Percentiles rank a stretch among this genome's conserved stretches.
phyloP scores from a whole-genome alignment of 2,113 vertebrate species.

The Xiphophorus couchianus region DNA sequence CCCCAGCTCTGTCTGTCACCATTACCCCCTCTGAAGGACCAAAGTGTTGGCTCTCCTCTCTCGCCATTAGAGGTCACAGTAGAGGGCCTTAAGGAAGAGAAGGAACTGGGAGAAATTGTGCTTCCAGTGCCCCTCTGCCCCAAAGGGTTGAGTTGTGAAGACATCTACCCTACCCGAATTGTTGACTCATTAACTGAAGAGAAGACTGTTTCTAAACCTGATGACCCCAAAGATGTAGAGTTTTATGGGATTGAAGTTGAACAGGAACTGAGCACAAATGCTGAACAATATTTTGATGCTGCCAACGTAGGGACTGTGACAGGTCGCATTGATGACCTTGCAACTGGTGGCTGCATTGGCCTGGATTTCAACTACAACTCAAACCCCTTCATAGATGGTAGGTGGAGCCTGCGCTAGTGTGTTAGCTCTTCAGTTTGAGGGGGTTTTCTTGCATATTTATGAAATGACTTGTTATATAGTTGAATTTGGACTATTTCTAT shows the following conservation, averaged over 20 bases:
- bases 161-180: slow-evolving; percentile 13
- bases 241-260: background rate
- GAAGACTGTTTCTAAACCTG: background rate
- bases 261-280: background rate
- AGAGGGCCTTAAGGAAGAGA: slow-evolving; percentile 67
- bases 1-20: slow-evolving; percentile 55
- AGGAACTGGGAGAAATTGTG: slow-evolving; percentile 63
- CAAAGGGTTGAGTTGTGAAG: slow-evolving; percentile 7
- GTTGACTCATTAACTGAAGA: background rate
- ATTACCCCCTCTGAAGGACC: slow-evolving; percentile 60
- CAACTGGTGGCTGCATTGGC: slow-evolving; percentile 13
- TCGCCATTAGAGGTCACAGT: slow-evolving; percentile 79
- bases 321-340: slow-evolving; percentile 21
- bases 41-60: slow-evolving; percentile 26
- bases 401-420: slow-evolving; percentile 50
- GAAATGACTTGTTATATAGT: background rate
- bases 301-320: slow-evolving; percentile 1
- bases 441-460: background rate
- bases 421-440: background rate
- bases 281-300: slow-evolving; percentile 28
- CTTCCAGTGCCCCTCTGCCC: slow-evolving; percentile 70
- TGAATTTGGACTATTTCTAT: background rate
- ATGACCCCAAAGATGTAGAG: background rate
- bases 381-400: slow-evolving; percentile 75
- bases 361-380: slow-evolving; percentile 42